phyloP scores from a whole-genome alignment of 2,797 vertebrate genomes.

The Sarcoramphus papa region DNA sequence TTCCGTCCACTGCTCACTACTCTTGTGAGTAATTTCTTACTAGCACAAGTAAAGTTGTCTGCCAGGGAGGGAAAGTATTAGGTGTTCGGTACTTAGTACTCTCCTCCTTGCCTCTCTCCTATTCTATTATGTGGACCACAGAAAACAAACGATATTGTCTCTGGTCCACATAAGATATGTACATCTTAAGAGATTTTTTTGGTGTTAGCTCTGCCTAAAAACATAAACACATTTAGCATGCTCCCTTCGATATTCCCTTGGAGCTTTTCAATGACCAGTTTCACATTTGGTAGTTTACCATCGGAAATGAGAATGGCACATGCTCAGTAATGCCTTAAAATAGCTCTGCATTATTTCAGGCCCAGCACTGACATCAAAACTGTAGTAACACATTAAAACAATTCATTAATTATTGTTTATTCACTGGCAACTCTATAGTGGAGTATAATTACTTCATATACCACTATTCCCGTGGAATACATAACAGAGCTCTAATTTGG shows the following conservation, averaged over 20 bases:
- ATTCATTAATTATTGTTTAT: constrained; percentile 20
- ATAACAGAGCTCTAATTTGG: not conserved
- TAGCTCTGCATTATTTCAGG: not conserved
- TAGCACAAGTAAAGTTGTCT: not conserved
- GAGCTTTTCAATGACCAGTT: not conserved
- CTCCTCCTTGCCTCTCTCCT: not conserved
- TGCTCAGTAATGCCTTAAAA: not conserved
- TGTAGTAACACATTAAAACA: not conserved
- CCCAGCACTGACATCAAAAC: not conserved
- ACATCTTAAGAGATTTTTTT: not conserved
- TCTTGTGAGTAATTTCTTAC: not conserved
- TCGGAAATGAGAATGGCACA: not conserved
- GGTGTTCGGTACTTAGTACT: not conserved
- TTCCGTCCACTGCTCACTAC: not conserved
- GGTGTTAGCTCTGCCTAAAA: not conserved
- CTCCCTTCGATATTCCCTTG: not conserved
- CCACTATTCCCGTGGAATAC: not conserved
- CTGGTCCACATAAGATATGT: not conserved
- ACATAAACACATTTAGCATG: not conserved
- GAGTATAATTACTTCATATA: not conserved
- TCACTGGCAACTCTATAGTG: not conserved
- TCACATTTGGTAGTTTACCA: not conserved
- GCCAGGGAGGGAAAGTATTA: not conserved
- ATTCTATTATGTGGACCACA: not conserved
- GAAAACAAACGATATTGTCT: not conserved